A percentile compares a stretch with the other conserved stretches of the same genome.
These are phyloP conservation scores for Desmodus rotundus DNA, from an alignment of 2,113 vertebrate genomes.

Conservation along the genomic window DNA sequence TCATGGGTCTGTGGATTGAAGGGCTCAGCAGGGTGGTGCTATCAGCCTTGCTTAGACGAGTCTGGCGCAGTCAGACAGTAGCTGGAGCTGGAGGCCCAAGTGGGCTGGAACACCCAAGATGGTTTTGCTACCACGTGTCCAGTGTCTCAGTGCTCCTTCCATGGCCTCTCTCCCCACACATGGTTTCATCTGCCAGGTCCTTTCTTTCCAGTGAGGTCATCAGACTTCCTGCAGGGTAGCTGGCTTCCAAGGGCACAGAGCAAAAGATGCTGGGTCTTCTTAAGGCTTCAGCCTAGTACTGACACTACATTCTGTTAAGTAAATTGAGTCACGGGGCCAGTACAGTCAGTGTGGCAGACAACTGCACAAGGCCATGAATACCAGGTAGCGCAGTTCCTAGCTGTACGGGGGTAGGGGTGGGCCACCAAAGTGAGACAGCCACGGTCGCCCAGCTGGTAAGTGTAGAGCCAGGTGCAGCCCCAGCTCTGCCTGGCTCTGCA, in stretches of 20 bases:
- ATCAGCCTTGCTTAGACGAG: neutral
- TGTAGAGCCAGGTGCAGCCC: neutral
- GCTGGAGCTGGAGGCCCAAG: neutral
- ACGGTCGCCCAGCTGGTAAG: neutral
- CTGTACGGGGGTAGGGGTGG: neutral
- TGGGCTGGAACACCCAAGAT: neutral
- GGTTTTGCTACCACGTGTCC: neutral
- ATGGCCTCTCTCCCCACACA: neutral
- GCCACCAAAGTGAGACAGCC: neutral
- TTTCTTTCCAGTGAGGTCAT: neutral
- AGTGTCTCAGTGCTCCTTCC: neutral
- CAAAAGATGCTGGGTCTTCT: neutral
- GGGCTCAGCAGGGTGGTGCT: neutral
- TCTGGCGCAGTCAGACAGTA: neutral
- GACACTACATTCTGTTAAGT: neutral
- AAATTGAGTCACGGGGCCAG: neutral
- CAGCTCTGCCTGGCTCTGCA: neutral
- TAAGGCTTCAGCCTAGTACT: neutral
- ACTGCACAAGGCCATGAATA: neutral
- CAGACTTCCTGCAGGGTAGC: neutral
- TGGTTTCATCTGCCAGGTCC: neutral
- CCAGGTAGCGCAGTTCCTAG: neutral
- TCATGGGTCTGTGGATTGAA: neutral
- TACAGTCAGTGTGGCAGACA: neutral
- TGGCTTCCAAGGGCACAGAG: neutral